Percentiles rank a stretch among this genome's conserved stretches.
These are phyloP conservation scores for Yponomeuta plumbellus DNA, from an alignment of 2,888 invertebrate genomes.

Conservation along the genomic window DNA sequence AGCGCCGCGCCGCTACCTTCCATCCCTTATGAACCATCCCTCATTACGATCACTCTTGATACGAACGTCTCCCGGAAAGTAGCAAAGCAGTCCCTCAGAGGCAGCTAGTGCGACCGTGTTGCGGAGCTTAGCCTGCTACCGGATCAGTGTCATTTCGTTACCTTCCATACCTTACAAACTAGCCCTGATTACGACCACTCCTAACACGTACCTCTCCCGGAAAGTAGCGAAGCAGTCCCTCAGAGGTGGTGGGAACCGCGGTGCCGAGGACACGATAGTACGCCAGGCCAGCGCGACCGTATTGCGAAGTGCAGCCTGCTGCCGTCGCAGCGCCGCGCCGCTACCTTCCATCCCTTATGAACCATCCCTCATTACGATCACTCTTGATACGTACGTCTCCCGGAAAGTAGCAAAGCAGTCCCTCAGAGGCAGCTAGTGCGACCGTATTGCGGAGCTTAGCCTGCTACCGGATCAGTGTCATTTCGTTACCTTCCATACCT, in stretches of 20 bases:
- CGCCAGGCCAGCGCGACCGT: slow-evolving; percentile 84
- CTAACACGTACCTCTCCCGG: slow-evolving; percentile 76
- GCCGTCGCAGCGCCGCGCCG: slow-evolving; percentile 80
- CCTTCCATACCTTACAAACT: slow-evolving; percentile 91
- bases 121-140: slow-evolving; percentile 87
- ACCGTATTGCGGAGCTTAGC: slow-evolving; percentile 88
- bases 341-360: slow-evolving; percentile 84
- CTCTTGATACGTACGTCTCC: slow-evolving; percentile 32
- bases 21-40: slow-evolving; percentile 88
- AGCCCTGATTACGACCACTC: slow-evolving; percentile 82
- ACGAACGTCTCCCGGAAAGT: slow-evolving; percentile 84
- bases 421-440: slow-evolving; percentile 85
- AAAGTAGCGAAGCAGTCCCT: slow-evolving; percentile 91
- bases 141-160: slow-evolving; percentile 81
- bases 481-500: slow-evolving; percentile 84
- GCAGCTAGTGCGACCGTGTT: slow-evolving; percentile 86
- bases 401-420: slow-evolving; percentile 93
- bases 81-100: slow-evolving; percentile 90
- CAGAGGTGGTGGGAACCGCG: slow-evolving; percentile 60
- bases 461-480: slow-evolving; percentile 85
- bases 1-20: slow-evolving; percentile 83
- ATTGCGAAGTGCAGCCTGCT: slow-evolving; percentile 85
- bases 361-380: too few species aligned
- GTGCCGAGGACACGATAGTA: slow-evolving; percentile 47
- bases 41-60: slow-evolving; percentile 74